phyloP scores from a whole-genome alignment of 2,888 invertebrate genomes.

The Drosophila atripex region DNA sequence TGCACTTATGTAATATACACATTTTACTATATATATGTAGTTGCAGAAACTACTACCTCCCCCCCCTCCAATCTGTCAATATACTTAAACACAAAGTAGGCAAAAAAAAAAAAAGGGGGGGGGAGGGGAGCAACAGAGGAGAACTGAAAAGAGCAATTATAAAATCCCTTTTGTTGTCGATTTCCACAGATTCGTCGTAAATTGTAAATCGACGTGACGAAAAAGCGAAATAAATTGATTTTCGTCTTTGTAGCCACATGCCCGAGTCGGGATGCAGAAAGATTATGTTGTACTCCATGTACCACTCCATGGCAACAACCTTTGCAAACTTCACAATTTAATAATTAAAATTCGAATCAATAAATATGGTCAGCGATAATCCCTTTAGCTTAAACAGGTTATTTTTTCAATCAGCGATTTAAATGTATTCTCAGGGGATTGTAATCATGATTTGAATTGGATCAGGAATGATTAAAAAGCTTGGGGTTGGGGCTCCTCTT shows the following conservation, averaged over 20 bases:
- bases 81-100: conserved; percentile 23
- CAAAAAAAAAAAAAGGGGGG: background rate
- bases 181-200: conserved; percentile 30
- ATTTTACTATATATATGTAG: background rate
- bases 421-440: background rate
- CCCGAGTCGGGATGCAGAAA: conserved; percentile 6
- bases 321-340: background rate
- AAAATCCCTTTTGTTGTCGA: conserved; percentile 37
- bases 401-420: no score
- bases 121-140: background rate
- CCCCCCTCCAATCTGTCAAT: conserved; percentile 26
- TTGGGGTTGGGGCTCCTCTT: no score
- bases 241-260: conserved; percentile 14
- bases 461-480: no score
- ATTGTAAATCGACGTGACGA: conserved; percentile 33
- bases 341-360: conserved; percentile 1
- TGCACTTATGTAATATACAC: conserved; percentile 26
- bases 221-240: conserved; percentile 38
- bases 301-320: background rate
- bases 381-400: background rate
- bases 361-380: background rate
- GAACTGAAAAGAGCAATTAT: conserved; percentile 38
- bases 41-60: background rate
- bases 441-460: background rate
- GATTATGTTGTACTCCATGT: conserved; percentile 2